Base-by-base conservation (phyloP, 2,797 vertebrate genomes). In the Numenius phaeopus region DNA sequence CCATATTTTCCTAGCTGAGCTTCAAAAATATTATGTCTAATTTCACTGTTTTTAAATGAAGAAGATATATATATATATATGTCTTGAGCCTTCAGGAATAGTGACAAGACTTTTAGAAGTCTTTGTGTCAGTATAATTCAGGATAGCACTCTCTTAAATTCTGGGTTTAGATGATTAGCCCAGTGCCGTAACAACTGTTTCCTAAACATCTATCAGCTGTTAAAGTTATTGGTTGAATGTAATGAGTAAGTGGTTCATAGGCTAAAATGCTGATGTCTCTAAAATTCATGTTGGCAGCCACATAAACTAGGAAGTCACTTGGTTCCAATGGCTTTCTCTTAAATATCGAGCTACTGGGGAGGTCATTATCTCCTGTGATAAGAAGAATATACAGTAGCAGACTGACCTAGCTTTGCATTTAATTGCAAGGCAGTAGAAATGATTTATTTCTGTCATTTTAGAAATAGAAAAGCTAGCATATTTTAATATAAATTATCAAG, bases 221-320 rank as follows among this genome's bases (percentile, higher is more conserved):
- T 80, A 80, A 87, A 79, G 40, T 57, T 86, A 92, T 24, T 44
- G 32, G 5, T 24, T 86, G 29, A 82, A 84, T 67, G 30, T 50
- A 78, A 65, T 22, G 8, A 90, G 5, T 34, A 72, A 66, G 30
- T 82, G 21, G 10, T 8, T 87, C 32, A 61, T 7, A 54, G 37
- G 21, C 30, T 83, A 92, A 95, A 97, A 77, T 88, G 39, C 29
- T 94, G 62, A 72, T 79, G 69, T 24, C 16, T 86, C 16, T 78
- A 22, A 86, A 91, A 83, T 49, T 62, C 44, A 29, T 75, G 32
- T 72, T 64, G 54, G 24, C 29, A 70, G 9, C 4, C 18, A 40
- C 18, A 49, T 81, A 79, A 83, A 46, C 23, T 29, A 40, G 42
- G 37, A 94, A 91, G 27, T 52, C 39, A 57, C 5, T 81, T 65